These are phyloP conservation scores for Chydorus sphaericus DNA, from an alignment of 2,888 invertebrate genomes.

Conservation along the genomic window DNA sequence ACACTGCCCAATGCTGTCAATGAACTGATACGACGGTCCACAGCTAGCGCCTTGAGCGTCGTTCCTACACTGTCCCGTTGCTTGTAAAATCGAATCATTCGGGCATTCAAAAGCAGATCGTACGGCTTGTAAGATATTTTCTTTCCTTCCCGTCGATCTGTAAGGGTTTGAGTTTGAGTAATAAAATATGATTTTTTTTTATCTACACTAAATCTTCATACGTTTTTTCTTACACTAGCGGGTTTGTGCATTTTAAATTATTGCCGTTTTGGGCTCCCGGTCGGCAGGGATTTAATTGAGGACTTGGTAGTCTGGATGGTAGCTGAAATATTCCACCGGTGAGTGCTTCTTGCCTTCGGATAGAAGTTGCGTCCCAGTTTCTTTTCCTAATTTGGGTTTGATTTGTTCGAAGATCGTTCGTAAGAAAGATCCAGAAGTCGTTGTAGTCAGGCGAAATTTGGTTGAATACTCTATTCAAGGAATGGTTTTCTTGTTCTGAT, in stretches of 20 bases:
- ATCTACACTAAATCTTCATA: background rate
- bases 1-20: background rate
- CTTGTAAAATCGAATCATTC: background rate
- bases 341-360: background rate
- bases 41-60: background rate
- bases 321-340: background rate
- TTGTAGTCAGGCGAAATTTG: no score
- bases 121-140: background rate
- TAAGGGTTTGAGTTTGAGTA: background rate
- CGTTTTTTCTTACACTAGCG: background rate
- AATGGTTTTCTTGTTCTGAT: no score
- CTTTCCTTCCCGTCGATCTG: background rate
- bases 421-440: no score
- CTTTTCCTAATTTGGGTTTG: no score
- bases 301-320: background rate
- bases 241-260: slow-evolving; percentile 11
- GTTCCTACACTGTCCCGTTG: background rate
- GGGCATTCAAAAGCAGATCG: background rate
- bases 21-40: background rate
- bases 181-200: background rate
- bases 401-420: no score
- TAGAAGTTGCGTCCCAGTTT: no score
- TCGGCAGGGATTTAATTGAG: slow-evolving; percentile 2
- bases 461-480: no score
- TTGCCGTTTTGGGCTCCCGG: slow-evolving; percentile 5